Base-by-base conservation (phyloP, 2,797 vertebrate genomes). In the Rhadinocentrus ornatus region DNA sequence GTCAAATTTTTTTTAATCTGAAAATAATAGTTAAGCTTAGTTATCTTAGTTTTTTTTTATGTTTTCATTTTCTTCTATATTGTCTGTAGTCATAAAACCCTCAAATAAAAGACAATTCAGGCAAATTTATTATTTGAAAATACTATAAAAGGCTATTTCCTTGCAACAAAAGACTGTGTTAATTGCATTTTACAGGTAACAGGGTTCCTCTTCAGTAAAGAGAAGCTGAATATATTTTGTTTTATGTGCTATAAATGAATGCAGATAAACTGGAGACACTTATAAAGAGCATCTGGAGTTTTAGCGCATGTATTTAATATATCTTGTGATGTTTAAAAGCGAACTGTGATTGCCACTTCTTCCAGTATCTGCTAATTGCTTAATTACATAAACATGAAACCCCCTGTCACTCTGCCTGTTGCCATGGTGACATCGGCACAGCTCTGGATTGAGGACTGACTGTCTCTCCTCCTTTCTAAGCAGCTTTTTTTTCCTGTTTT, bases 401-500 rank as follows among this genome's bases (percentile, higher is more conserved):
- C 37, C 24, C 71, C 52, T 76, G 86, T 86, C 83, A 79, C 71
- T 70, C 80, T 78, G 70, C 75, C 62, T 56, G 89, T 93, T 92
- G 64, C 89, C 73, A 91, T 88, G 85, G 91, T 59, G 70, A 92
- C 89, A 58, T 58, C 72, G 44, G 67, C 67, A 37, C 69, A 57
- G 54, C 68, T 72, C 67, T 52, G 73, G 60, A 32, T 78, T 46
- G 32, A 44, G 67, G 54, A 63, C 60, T 44, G 68, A 52, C 69
- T 58, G 70, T 63, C 54, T 77, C 57, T 52, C 34, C 16, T 56
- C 24, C 69, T 16, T 55, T 27, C 55, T 78, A 48, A 0, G 20
- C 57, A 66, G 60, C 48, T 53, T 60, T 9, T 59, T 8, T 16
- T 82, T 73, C 58, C 60, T 66, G 71, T 58, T 72, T 29, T 78